A percentile compares a stretch with the other conserved stretches of the same genome.
Evolutionary conservation across 2,888 invertebrate species (phyloP).

Genomic region (Papilio protenor): DNA sequence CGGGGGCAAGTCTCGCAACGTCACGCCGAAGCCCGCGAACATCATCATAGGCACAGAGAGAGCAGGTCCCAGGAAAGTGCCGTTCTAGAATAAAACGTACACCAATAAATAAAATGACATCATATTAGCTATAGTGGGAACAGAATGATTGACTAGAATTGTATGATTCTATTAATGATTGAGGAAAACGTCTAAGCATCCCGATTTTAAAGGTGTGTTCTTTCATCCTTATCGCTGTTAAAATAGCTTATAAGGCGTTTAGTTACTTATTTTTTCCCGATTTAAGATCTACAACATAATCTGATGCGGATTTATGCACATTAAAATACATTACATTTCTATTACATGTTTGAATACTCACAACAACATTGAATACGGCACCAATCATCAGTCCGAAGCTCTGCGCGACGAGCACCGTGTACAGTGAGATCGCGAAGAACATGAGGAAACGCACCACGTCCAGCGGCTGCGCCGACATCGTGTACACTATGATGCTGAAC

Average conservation of each 20-base stretch:
- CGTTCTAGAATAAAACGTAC: constrained; percentile 86
- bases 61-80: constrained; percentile 97
- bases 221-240: no score
- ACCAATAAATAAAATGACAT: neutral
- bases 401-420: constrained; percentile 95
- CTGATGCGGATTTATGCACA: no score
- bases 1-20: constrained; percentile 91
- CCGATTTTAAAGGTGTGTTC: no score
- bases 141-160: neutral
- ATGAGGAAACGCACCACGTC: constrained; percentile 91
- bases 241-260: no score
- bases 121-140: neutral
- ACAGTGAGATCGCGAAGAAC: constrained; percentile 92
- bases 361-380: constrained; percentile 93
- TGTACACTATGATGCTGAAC: constrained; percentile 91
- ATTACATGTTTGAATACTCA: constrained; percentile 74
- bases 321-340: no score
- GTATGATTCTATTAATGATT: no score
- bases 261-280: no score
- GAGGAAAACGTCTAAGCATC: no score
- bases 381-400: constrained; percentile 97
- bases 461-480: constrained; percentile 95
- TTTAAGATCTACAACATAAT: no score
- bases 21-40: constrained; percentile 98
- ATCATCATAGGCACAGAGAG: constrained; percentile 97